Evolutionary conservation across 2,888 invertebrate species (phyloP), one percentile per base, ranked within the genome.

Genomic region (Erpobdella octoculata): DNA sequence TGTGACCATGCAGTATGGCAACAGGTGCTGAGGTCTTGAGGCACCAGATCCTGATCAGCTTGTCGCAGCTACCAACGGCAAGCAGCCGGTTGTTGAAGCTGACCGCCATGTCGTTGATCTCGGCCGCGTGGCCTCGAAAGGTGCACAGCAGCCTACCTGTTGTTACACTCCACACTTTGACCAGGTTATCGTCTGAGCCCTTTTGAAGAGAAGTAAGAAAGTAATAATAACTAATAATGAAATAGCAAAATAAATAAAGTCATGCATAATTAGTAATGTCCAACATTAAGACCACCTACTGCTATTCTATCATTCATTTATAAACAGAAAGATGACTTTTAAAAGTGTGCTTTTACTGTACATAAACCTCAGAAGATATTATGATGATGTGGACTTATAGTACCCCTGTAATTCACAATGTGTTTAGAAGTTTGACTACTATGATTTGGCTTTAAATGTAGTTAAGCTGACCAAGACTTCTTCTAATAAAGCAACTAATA

Each of bases 101-200:
- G 25, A 94, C 89, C 75, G 93, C 91, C 81, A 97, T 90, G 84
- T 98, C 97, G 65, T 94, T 92, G 78, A 98, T 94, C 87, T 97
- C 96, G 0, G 91, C 90, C 4, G 91, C 90, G 65, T 94, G 93
- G 37, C 97, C 98, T 38, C 97, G 88, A 78, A 96, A 88, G n/a
- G 95, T 93, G 5, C 90, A 89, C 75, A 95, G 83, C 66, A 97
- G 86, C 0, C 95, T 88, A 0, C 94, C 95, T 82, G 91, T 91
- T 28, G 87, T 80, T 0, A 91, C 89, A 79, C 91, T 91, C 97
- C 97, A 98, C 71, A 97, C 88, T 86, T 97, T 97, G 21, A 97
- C 90, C 37, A 97, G 86, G 75, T 91, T 86, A 85, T 97, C 97
- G 84, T 97, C 97, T 15, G 95, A 94, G 62, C 95, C 96, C 89